Base-by-base conservation (phyloP, 1,140 invertebrate species). In the Diabrotica virgifera region DNA sequence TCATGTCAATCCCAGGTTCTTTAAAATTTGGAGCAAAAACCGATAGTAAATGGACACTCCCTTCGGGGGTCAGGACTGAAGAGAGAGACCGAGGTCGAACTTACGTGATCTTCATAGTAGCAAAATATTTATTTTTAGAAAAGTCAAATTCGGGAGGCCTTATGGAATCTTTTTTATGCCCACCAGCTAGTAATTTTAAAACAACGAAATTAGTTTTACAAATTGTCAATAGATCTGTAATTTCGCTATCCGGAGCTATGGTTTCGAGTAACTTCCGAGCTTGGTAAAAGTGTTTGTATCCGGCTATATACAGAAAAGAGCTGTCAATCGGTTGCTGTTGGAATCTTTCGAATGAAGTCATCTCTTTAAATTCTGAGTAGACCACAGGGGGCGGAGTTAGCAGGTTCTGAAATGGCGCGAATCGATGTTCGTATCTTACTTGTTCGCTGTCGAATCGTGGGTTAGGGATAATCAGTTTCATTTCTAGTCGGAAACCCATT, bases 161-260 rank as follows among this genome's bases (percentile, higher is more conserved):
- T 71, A 88, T 87, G 0, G 91, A 89, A 65, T 95, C 91, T 72
- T 90, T 90, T 78, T 93, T 94, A 78, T 97, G 94, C n/a, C 95
- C 95, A 65, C 91, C 92, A 5, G 91, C 90, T 52, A 97, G 80
- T 40, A 98, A 81, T 82, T 96, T 96, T 79, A 96, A 85, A 6
- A 97, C 95, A 65, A 98, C 89, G 78, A 95, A 96, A 83, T 98
- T 98, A 0, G 92, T 96, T 83, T 97, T 97, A 1, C 90, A 88
- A 57, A 97, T 89, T 83, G 93, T 93, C 5, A 97, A 80, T 51
- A 96, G 83, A 74, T 59, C 60, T 36, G 53, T 81, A 81, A 95
- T 92, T 85, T 96, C 93, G 73, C 89, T 88, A 74, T 91, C 89
- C 11, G 87, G 87, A 74, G 86, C 89, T 70, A 96, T 87, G 37